Evolutionary conservation across 2,888 invertebrate genomes (phyloP), one percentile per base, ranked within the genome.

Genomic region (Empis stercorea): DNA sequence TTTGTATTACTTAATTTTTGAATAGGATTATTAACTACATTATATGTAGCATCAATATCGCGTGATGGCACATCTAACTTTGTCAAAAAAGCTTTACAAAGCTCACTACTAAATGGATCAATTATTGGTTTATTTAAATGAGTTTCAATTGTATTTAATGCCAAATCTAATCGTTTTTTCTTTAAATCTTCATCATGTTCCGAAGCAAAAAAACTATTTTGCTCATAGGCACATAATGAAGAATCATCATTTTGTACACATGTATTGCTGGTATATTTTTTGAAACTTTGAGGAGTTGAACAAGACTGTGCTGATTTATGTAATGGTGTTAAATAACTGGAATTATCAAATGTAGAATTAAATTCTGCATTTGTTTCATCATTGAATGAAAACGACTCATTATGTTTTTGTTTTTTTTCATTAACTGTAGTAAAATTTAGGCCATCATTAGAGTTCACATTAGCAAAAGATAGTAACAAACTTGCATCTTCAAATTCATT

Each of bases 71-170:
- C 87, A 56, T 80, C 78, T 3, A 86, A 78, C 58, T 80, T 79
- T 47, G 78, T 76, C 56, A 93, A 71, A 51, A 93, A 73, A 16
- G 79, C 76, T 40, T 78, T 72, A 50, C 87, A 76, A 30, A 87
- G 70, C 48, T 78, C 77, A 51, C 79, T 78, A 62, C 81, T 86
- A 63, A 93, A 94, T 1, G 94, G 94, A 76, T 94, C 86, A 44
- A 86, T 78, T 11, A 62, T 62, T 44, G 61, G 57, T 50, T 66
- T 68, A 11, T 59, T 58, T 53, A 68, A 40, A 49, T 68, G 69
- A 3, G 61, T 63, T 2, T 63, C 61, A 17, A 70, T 69, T 1
- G 66, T 61, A 46, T 59, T 61, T 30, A 65, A 48, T 1, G 70
- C 68, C 48, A 68, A 68, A 6, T 64, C 60, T 1, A 65, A 51